Percentiles rank a stretch among this genome's conserved stretches.
phyloP scores from a whole-genome alignment of 2,888 invertebrate species.

The Dorcus hopei region DNA sequence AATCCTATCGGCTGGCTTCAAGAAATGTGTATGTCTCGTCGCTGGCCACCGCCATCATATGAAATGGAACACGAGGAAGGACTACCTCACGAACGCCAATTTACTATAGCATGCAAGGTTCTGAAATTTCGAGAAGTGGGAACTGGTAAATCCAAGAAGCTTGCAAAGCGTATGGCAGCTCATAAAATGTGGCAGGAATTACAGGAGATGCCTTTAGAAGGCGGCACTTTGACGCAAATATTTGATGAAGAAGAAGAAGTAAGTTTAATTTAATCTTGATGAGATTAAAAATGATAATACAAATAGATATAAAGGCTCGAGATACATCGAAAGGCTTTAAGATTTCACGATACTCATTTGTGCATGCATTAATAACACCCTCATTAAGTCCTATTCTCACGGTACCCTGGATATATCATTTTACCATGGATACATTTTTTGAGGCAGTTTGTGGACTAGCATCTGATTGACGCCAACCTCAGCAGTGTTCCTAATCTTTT shows the following conservation, averaged over 20 bases:
- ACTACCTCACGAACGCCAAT: slow-evolving; percentile 89
- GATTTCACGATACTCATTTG: background rate
- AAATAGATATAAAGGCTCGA: too few relatives aligned
- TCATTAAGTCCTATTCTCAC: too few relatives aligned
- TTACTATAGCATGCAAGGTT: slow-evolving; percentile 88
- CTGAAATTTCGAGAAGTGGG: slow-evolving; percentile 82
- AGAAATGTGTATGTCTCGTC: slow-evolving; percentile 93
- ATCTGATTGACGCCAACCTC: too few relatives aligned
- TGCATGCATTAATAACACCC: too few relatives aligned
- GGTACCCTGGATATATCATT: too few relatives aligned
- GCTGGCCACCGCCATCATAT: slow-evolving; percentile 94
- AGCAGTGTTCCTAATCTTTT: too few relatives aligned
- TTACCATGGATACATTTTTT: too few relatives aligned
- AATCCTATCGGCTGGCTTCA: slow-evolving; percentile 95
- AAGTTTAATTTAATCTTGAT: slow-evolving; percentile 34
- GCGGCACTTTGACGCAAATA: slow-evolving; percentile 55
- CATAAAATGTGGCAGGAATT: slow-evolving; percentile 89
- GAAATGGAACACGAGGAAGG: slow-evolving; percentile 86
- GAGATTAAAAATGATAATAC: too few relatives aligned
- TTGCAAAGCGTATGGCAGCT: slow-evolving; percentile 94
- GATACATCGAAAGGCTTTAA: background rate
- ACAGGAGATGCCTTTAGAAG: slow-evolving; percentile 72
- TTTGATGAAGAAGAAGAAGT: slow-evolving; percentile 73
- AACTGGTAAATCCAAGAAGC: slow-evolving; percentile 91
- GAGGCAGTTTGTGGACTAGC: too few relatives aligned